Percentiles rank a stretch among this genome's conserved stretches.
These are phyloP conservation scores for Hystrix brachyura DNA, from an alignment of 2,113 vertebrate species.

Conservation along the genomic window DNA sequence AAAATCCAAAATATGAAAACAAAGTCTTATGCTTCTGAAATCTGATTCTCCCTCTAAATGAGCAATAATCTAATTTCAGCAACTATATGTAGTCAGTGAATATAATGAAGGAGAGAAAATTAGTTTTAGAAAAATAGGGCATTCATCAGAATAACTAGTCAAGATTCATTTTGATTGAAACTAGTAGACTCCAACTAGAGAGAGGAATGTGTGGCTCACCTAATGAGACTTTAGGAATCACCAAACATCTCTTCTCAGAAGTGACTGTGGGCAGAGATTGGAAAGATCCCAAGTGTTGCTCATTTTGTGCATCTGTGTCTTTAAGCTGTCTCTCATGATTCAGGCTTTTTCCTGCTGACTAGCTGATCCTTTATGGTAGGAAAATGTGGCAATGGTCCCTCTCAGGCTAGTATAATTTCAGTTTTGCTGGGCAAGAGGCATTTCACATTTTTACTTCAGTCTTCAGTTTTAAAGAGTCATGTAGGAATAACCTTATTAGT, in stretches of 20 bases:
- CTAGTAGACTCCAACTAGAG: background rate
- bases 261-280: background rate
- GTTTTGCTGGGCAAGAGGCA: background rate
- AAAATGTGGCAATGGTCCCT: background rate
- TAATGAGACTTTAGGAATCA: background rate
- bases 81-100: background rate
- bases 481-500: background rate
- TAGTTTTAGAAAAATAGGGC: background rate
- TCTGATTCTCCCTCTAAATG: background rate
- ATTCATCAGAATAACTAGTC: background rate
- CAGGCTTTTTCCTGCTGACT: background rate
- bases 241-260: background rate
- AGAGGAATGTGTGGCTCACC: background rate
- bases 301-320: background rate
- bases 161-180: background rate
- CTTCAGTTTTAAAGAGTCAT: slow-evolving; percentile 9
- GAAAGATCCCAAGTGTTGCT: background rate
- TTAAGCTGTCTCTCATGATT: background rate
- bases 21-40: background rate
- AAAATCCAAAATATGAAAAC: background rate
- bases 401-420: background rate
- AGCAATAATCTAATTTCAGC: background rate
- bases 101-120: background rate
- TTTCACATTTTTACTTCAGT: background rate
- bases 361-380: background rate